Evolutionary conservation across 2,797 vertebrate genomes (phyloP).

Genomic region (Oreochromis grahami): DNA sequence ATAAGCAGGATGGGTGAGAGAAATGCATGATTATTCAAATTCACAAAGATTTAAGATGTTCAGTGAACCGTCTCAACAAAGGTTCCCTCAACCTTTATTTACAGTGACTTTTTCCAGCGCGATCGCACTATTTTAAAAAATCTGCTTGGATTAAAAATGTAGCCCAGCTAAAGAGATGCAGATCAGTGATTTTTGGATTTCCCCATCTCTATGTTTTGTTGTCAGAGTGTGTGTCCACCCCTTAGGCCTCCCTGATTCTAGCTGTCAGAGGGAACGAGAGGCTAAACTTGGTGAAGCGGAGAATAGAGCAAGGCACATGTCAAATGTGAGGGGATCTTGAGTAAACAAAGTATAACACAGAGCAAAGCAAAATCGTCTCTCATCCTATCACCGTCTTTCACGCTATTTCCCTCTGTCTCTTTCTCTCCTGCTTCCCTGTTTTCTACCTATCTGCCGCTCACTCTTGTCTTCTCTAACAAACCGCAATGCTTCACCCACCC

Average conservation of each 20-base stretch:
- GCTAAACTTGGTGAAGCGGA: conserved; percentile 69
- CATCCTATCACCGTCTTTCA: conserved; percentile 53
- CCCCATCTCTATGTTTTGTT: conserved; percentile 37
- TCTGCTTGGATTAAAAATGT: background rate
- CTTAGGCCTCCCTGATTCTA: conserved; percentile 52
- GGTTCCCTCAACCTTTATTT: background rate
- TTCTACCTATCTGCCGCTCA: conserved; percentile 1
- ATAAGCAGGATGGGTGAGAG: background rate
- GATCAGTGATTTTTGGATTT: conserved; percentile 16
- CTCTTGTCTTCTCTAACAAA: conserved; percentile 2
- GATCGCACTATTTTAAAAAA: too few relatives aligned
- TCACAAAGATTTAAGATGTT: background rate
- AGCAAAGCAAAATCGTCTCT: conserved; percentile 60
- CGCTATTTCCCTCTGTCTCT: conserved; percentile 28
- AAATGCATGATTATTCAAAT: background rate
- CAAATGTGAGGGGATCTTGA: conserved; percentile 71
- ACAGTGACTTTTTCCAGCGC: too few relatives aligned
- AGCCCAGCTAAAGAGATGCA: background rate
- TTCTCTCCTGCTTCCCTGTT: conserved; percentile 12
- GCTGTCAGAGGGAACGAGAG: conserved; percentile 64
- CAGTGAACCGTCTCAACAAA: background rate
- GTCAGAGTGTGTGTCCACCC: conserved; percentile 45
- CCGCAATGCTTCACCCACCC: conserved; percentile 28
- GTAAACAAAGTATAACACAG: conserved; percentile 73
- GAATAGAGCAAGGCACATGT: conserved; percentile 74